Evolutionary conservation across 2,888 invertebrate genomes (phyloP), one percentile per base, ranked within the genome.

Genomic region (Petrophora chlorosata): DNA sequence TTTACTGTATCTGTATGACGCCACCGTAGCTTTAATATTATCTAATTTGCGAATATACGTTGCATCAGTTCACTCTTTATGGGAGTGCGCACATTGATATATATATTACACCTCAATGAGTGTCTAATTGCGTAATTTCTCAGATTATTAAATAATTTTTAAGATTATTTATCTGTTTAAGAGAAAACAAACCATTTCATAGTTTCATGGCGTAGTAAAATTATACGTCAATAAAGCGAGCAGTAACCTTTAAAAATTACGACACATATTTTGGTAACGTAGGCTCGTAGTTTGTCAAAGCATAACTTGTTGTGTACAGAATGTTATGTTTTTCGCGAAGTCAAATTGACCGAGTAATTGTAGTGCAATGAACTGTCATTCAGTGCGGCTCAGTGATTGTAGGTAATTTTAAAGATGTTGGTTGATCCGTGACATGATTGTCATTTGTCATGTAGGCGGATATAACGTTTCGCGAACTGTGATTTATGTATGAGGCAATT

Each of bases 321-420:
- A 25, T 3, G 10, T 33, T 10, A 40, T 15, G 17, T 26, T 41
- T 47, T 48, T 39, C 38, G 28, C 43, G 19, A 41, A 41, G 16
- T 3, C 34, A 35, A 40, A 29, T 39, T 50, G 43, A 43, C 49
- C 43, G 39, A 34, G 26, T 50, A 44, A 50, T 44, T 43, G 5
- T 23, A 35, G 53, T 48, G 46, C 53, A 35, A 30, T 44, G 56
- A 51, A 51, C 55, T 53, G 47, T 36, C 47, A 38, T 44, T 55
- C 35, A 41, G 8, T 50, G 40, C 41, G 50, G 52, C 45, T 48
- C 50, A 45, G 25, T 51, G 50, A 28, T 46, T 42, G 53, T 34
- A 41, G 47, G 35, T 28, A 39, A 34, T 19, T 44, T 29, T 28
- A 19, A 34, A 16, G 26, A 34, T 17, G 39, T 19, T 14, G 23